Evolutionary conservation across 2,113 vertebrate genomes (phyloP).

Genomic region (Lepisosteus osseus): DNA sequence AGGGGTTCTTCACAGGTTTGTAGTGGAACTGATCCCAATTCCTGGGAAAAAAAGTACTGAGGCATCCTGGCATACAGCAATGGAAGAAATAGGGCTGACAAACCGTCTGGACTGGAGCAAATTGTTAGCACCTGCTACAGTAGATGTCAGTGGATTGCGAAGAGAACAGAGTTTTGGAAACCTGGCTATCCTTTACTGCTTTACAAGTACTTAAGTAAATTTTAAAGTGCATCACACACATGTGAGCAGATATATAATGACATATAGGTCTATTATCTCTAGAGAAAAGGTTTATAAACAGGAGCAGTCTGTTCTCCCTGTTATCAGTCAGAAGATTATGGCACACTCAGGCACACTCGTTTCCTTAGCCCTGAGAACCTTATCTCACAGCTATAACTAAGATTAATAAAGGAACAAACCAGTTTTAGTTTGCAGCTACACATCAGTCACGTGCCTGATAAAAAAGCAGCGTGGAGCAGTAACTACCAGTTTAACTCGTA

Average conservation of each 20-base stretch:
- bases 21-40: neutral
- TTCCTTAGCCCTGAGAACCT: constrained; percentile 2
- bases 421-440: neutral
- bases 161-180: too few relatives aligned
- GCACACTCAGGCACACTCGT: neutral
- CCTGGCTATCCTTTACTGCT: too few relatives aligned
- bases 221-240: too few relatives aligned
- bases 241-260: too few relatives aligned
- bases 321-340: constrained; percentile 6
- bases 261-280: too few relatives aligned
- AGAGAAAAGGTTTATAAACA: too few relatives aligned
- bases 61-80: neutral
- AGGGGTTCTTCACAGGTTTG: neutral
- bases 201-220: too few relatives aligned
- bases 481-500: too few relatives aligned
- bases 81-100: neutral
- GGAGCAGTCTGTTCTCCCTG: neutral
- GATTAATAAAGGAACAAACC: constrained; percentile 16
- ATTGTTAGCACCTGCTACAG: neutral
- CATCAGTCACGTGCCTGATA: too few relatives aligned
- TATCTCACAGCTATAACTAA: neutral
- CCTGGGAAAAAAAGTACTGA: neutral
- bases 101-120: neutral
- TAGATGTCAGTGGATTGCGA: too few relatives aligned
- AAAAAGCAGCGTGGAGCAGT: too few relatives aligned